phyloP scores from a whole-genome alignment of 2,797 vertebrate genomes.

The Pseudomugil gertrudae region DNA sequence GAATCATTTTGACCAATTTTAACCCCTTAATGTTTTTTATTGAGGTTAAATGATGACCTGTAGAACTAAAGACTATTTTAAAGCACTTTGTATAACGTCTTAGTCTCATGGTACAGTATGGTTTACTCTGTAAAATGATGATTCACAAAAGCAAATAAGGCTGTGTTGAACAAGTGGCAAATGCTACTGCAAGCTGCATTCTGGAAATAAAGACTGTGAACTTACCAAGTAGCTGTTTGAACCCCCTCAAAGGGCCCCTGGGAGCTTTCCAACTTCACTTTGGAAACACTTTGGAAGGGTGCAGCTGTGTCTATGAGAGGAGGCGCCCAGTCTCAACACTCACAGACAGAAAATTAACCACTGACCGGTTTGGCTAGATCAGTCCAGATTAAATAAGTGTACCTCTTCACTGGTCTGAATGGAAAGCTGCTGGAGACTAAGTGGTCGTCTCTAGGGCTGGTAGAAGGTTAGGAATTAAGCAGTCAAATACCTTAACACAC shows the following conservation, averaged over 20 bases:
- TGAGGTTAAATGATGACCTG: too few species aligned
- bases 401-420: conserved; percentile 65
- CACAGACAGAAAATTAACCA: conserved; percentile 52
- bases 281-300: conserved; percentile 41
- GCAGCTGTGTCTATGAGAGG: conserved; percentile 62
- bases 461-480: conserved; percentile 41
- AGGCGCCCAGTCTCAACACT: conserved; percentile 12
- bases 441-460: conserved; percentile 60
- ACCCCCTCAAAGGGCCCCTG: conserved; percentile 7
- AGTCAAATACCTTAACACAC: conserved; percentile 21
- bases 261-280: conserved; percentile 17
- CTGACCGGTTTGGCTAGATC: conserved; percentile 70
- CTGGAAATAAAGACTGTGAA: conserved; percentile 2
- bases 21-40: too few species aligned
- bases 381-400: conserved; percentile 72
- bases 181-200: background rate
- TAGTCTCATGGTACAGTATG: background rate
- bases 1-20: background rate
- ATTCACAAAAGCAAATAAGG: background rate
- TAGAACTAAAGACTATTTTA: background rate
- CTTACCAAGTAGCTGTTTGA: conserved; percentile 5
- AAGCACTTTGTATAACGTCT: too few species aligned
- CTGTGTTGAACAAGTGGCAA: background rate
- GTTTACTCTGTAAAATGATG: background rate
- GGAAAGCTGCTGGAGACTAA: conserved; percentile 74